Conservation (phyloP, 2,113 vertebrate genomes). For the Callospermophilus lateralis region DNA sequence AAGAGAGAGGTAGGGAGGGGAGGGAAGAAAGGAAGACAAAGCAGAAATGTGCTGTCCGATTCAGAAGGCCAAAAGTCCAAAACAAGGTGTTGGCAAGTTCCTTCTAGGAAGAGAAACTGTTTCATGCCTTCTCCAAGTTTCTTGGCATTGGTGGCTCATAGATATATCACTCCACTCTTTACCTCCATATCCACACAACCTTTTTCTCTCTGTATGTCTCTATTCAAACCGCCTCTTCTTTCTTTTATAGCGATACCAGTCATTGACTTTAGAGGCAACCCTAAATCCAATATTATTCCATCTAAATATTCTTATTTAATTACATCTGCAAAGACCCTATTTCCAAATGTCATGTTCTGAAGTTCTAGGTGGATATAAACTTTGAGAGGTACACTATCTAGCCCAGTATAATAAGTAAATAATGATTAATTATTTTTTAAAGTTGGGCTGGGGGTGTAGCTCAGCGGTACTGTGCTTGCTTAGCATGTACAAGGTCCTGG, state of each 20-base stretch:
- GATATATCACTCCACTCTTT: not conserved
- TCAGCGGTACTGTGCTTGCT: not conserved
- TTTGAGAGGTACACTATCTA: not conserved
- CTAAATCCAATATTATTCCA: conserved; percentile 6
- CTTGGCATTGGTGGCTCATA: not conserved
- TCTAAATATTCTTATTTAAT: not conserved
- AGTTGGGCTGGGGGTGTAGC: not conserved
- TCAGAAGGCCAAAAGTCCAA: not conserved
- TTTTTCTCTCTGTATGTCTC: not conserved
- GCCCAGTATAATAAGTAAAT: not conserved
- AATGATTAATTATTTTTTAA: not conserved
- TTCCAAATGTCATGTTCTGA: not conserved
- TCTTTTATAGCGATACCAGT: not conserved
- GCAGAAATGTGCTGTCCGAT: not conserved
- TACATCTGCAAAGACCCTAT: not conserved
- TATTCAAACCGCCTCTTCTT: conserved; percentile 13
- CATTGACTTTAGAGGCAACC: not conserved
- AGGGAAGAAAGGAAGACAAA: not conserved
- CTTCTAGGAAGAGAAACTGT: not conserved
- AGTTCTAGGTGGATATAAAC: not conserved
- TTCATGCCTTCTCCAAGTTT: not conserved
- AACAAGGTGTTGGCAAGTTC: not conserved
- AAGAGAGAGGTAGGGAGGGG: not conserved
- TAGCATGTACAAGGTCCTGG: not conserved
- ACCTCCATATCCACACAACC: not conserved